Percentiles rank a stretch among this genome's conserved stretches.
phyloP scores from a whole-genome alignment of 2,797 vertebrate genomes.

The Sebastes miniatus region DNA sequence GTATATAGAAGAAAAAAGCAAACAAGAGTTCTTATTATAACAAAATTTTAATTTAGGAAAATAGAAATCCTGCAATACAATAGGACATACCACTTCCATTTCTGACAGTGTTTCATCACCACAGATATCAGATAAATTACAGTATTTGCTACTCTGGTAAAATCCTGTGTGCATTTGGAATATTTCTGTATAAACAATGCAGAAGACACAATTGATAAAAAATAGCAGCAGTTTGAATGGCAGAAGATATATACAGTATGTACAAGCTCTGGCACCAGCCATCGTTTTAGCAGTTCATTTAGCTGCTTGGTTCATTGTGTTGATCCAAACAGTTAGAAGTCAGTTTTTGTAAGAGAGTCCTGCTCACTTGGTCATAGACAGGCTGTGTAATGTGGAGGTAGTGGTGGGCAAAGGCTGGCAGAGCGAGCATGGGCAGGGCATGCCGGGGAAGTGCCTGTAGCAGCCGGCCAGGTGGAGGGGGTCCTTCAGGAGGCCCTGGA shows the following conservation, averaged over 20 bases:
- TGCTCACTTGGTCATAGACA: conserved; percentile 81
- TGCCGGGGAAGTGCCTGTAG: conserved; percentile 84
- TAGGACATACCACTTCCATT: conserved; percentile 46
- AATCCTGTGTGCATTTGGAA: conserved; percentile 57
- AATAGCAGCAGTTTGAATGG: conserved; percentile 73
- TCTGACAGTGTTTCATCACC: conserved; percentile 51
- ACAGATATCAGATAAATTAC: conserved; percentile 72
- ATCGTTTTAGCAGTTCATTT: conserved; percentile 25
- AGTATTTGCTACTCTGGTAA: conserved; percentile 58
- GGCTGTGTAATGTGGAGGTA: conserved; percentile 76
- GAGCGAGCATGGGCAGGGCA: conserved; percentile 83
- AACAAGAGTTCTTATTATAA: conserved; percentile 52
- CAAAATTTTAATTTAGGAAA: conserved; percentile 83
- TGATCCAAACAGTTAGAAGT: conserved; percentile 27
- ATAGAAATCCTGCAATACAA: conserved; percentile 68
- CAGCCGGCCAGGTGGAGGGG: conserved; percentile 75
- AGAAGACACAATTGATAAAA: conserved; percentile 45
- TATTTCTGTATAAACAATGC: conserved; percentile 49
- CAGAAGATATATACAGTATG: conserved; percentile 67
- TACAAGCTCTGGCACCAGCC: conserved; percentile 64
- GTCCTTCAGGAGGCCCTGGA: conserved; percentile 78
- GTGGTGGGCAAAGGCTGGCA: conserved; percentile 82
- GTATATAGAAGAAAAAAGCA: conserved; percentile 18
- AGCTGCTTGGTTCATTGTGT: conserved; percentile 5
- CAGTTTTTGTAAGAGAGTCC: conserved; percentile 17